Evolutionary conservation across 2,888 invertebrate genomes (phyloP).

Genomic region (Apotomis turbidana): DNA sequence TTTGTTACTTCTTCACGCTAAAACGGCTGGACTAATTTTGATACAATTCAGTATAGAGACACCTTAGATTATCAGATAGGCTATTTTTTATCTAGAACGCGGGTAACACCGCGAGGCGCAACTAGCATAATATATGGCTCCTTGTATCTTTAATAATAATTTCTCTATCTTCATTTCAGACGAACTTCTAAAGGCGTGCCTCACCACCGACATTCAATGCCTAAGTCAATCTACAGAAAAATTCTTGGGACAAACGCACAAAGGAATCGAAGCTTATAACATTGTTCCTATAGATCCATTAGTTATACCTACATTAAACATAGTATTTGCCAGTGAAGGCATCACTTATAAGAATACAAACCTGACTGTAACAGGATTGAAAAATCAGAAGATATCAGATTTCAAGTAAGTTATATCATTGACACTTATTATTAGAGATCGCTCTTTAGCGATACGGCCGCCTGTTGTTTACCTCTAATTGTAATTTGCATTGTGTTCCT

Average conservation of each 20-base stretch:
- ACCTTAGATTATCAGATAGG: no score
- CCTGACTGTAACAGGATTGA: slow-evolving; percentile 65
- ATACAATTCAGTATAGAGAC: no score
- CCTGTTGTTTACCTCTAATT: no score
- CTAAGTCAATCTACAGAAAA: slow-evolving; percentile 62
- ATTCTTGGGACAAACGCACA: slow-evolving; percentile 63
- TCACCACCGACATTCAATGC: slow-evolving; percentile 63
- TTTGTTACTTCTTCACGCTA: no score
- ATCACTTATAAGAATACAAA: slow-evolving; percentile 59
- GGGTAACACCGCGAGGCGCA: no score
- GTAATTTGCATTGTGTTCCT: no score
- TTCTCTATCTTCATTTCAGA: slow-evolving; percentile 35
- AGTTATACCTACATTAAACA: slow-evolving; percentile 54
- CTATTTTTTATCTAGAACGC: no score
- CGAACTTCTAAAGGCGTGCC: slow-evolving; percentile 48
- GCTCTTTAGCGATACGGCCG: no score
- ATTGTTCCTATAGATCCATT: slow-evolving; percentile 66
- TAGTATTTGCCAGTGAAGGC: slow-evolving; percentile 51
- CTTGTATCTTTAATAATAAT: not conserved
- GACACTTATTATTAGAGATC: not conserved
- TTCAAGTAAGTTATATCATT: slow-evolving; percentile 31
- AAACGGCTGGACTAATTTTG: no score
- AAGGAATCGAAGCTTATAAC: slow-evolving; percentile 59
- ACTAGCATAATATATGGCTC: no score
- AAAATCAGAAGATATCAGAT: slow-evolving; percentile 56